Evolutionary conservation across 2,888 invertebrate genomes (phyloP), one percentile per base, ranked within the genome.

Genomic region (Euplexia lucipara): DNA sequence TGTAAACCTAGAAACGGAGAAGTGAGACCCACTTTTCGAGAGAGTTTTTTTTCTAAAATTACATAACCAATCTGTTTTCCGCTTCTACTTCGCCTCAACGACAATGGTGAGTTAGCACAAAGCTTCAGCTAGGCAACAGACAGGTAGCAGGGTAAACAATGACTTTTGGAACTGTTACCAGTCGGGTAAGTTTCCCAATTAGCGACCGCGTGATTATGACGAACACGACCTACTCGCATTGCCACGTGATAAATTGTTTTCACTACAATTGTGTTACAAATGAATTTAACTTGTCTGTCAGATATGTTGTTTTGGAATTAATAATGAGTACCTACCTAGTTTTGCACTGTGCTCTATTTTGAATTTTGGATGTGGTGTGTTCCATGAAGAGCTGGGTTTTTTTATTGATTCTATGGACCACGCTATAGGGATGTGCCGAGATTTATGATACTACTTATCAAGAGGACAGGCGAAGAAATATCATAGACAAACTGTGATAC

Each of bases 101-200:
- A 64, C 58, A 65, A 70, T 51, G 26, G 41, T 42, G 16, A 57
- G 58, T 14, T n/a, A 22, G 47, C 18, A 60, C 49, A 74, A 78
- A 74, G 66, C 75, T 45, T 20, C 35, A 68, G 51, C 52, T 41
- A 42, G 53, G 61, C 12, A 44, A 59, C 65, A 49, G 70, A 63
- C 65, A 77, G 74, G 70, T 58, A 73, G 56, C 58, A 59, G 47
- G 39, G 79, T 83, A 84, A 85, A 85, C 84, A 85, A 85, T 84
- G 83, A 78, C 74, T 84, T 79, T 70, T 60, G 69, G 52, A 85
- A 84, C 81, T 71, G 83, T 83, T 79, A 70, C 73, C 73, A 76
- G 71, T 67, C n/a, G 70, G 74, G 63, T 70, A 85, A 85, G 82
- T 85, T 85, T 84, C 69, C 84, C 84, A 86, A 86, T 85, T 85